phyloP scores from a whole-genome alignment of 2,797 vertebrate genomes.

The Chaetophractus vellerosus region DNA sequence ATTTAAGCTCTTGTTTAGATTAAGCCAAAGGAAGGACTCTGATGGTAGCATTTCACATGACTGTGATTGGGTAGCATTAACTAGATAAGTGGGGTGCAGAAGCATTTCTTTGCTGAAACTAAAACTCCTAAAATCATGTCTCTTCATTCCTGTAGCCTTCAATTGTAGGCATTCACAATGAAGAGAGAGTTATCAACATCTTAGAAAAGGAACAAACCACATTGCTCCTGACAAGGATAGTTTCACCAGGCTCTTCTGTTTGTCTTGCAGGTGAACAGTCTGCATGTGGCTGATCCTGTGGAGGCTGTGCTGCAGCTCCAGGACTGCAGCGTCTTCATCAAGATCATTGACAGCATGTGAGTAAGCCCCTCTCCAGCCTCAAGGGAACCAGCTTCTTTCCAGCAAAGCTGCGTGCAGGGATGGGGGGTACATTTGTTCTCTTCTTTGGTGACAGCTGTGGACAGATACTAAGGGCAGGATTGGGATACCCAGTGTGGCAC shows the following conservation, averaged over 20 bases:
- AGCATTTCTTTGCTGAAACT: constrained; percentile 28
- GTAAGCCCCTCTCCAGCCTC: constrained; percentile 81
- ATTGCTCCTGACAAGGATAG: not conserved
- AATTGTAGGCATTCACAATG: not conserved
- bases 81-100: not conserved
- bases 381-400: not conserved
- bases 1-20: constrained; percentile 25
- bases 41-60: not conserved
- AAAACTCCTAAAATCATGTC: not conserved
- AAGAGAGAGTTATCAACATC: not conserved
- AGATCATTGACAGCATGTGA: constrained; percentile 93
- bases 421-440: not conserved
- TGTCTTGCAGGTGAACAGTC: constrained; percentile 92
- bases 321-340: constrained; percentile 92
- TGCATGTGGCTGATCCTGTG: constrained; percentile 88
- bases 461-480: not conserved
- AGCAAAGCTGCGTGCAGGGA: not conserved
- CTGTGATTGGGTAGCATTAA: not conserved
- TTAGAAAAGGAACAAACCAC: not conserved
- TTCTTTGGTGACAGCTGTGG: not conserved
- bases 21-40: not conserved
- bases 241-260: constrained; percentile 32
- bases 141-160: not conserved
- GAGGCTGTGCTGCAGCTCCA: constrained; percentile 89
- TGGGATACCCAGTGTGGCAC: not conserved